Evolutionary conservation across 2,888 invertebrate species (phyloP), one percentile per base, ranked within the genome.

Genomic region (Himalopsyche japonica): DNA sequence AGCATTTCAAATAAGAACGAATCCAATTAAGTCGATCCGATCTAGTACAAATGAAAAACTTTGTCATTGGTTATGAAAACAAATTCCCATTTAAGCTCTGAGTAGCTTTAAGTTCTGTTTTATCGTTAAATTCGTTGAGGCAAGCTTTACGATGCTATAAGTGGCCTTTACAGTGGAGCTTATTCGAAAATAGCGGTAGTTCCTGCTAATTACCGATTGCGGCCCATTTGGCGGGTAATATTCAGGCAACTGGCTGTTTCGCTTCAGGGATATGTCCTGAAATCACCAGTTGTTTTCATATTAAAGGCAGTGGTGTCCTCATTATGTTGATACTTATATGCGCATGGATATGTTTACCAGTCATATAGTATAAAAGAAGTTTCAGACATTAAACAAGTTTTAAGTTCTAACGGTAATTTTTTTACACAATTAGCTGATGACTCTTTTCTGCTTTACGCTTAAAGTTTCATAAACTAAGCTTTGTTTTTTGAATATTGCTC

Each of bases 151-250:
- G 43, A 34, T 20, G 64, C 70, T 34, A 27, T 34, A 84, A 77
- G 78, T 78, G 77, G 64, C 81, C 57, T 43, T 78, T 49, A 81
- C 76, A 76, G 83, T 76, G 76, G 83, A 76, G 76, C 57, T 80
- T 57, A 78, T 78, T 84, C 43, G 84, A 49, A 84, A 84, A 84
- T 84, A 76, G 81, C 80, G 57, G 57, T 57, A 70, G 78, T 84
- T 81, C 24, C 78, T 43, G 78, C 80, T 84, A 84, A 84, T 84
- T 84, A 84, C 84, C 80, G 76, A 80, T 84, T 80, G 84, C 57
- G 84, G 84, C 81, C 81, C 81, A 64, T 77, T 76, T 76, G 64
- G 34, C 84, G 77, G 84, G 77, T 80, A 84, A 84, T 84, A 84
- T 81, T 78, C 80, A 80, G 32, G 76, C 76, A 64, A 47, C 64